Base-by-base conservation (phyloP, 2,888 invertebrate genomes). In the Cryptops parisi region DNA sequence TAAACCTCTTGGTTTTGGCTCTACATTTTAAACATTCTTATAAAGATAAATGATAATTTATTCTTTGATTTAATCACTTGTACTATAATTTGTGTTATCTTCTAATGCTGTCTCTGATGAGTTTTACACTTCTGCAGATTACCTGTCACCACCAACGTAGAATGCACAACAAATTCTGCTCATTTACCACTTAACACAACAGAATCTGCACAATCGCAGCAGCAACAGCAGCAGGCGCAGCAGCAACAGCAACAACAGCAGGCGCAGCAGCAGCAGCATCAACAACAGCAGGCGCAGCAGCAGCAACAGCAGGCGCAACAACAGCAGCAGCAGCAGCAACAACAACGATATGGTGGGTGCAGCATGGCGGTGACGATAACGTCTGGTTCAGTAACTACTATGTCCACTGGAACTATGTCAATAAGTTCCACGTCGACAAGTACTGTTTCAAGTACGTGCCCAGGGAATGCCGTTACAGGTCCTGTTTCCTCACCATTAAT, bases 141-240 rank as follows among this genome's bases (percentile, higher is more conserved):
- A 15, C 33, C 33, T 9, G 15, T 33, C 33, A 33, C 33, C 6
- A 33, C 33, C 6, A 33, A 15, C 15, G 15, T 33, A 33, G 33
- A 33, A 6, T 9, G 6, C 15, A 15, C 9, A 9, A 33, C 15
- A 33, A 33, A 33, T 33, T 33, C 33, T 33, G 33, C 33, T 33
- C 33, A 33, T 33, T 33, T 33, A 15, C 33, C 33, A 9, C 33
- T 33, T 15, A 9, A 9, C n/a, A 25, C 25, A 25, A 21, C 47
- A 47, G 47, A 26, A n/a, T 17, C 47, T 26, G 21, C 47, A 25
- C n/a, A 26, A 17, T 41, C 52, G 22, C 50, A 50, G 50, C n/a
- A n/a, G n/a, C n/a, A n/a, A n/a, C n/a, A n/a, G n/a, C n/a, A n/a
- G n/a, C n/a, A n/a, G n/a, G n/a, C n/a, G n/a, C n/a, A n/a, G n/a